Base-by-base conservation (phyloP, 2,113 vertebrate genomes). In the Carassius gibelio region DNA sequence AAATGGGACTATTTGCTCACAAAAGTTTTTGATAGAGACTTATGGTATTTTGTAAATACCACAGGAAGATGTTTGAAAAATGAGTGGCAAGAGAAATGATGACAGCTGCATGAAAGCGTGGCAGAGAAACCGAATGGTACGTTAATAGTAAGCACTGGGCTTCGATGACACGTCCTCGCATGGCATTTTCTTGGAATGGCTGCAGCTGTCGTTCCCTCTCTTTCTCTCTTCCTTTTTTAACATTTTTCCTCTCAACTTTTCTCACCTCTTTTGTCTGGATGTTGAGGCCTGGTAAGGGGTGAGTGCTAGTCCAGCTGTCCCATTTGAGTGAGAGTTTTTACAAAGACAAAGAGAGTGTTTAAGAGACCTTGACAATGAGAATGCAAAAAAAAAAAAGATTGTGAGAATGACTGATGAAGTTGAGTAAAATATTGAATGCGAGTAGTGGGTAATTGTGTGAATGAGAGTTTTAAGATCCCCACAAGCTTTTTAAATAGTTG, bases 71-170 rank as follows among this genome's bases (percentile, higher is more conserved):
- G 81, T 87, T 85, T 62, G 76, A 83, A 61, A 83, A 88, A 85
- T 82, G 88, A 90, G 87, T 84, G 66, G 62, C 87, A 85, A 89
- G 84, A 89, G 87, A 89, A 86, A 83, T 15, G n/a, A 15, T 86
- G 89, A 94, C 94, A 95, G 94, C 94, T 94, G 94, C 91, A 90
- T 26, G 85, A 89, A 90, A 91, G 88, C 42, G 82, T 48, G 89
- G 88, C 85, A 89, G 91, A 93, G 88, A 88, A 89, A 88, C 86
- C 48, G 77, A 92, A 91, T 87, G 82, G 90, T 86, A 84, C 84
- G 87, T 91, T 94, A 94, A 95, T 93, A 91, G 92, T 91, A 92
- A 93, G 91, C 83, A 87, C 84, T 81, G 87, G 84, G 89, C 91
- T 88, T 85, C 88, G 82, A 91, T 90, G 91, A 92, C 93, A 94